A percentile compares a stretch with the other conserved stretches of the same genome.
These are phyloP conservation scores for Enteromius thamalakanensis DNA, from an alignment of 2,797 vertebrate genomes.

Conservation along the genomic window DNA sequence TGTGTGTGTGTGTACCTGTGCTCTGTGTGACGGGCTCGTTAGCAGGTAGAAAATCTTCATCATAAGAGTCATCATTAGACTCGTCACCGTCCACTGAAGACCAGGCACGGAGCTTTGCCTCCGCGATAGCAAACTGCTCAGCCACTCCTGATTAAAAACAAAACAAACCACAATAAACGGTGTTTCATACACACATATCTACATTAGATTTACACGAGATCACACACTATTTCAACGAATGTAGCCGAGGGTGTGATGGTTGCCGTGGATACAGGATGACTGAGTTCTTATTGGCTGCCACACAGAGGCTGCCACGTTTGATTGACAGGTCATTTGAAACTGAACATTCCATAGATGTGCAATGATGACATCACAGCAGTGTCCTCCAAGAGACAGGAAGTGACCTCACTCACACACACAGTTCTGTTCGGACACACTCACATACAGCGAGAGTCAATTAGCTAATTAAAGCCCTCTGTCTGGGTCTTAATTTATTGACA, in stretches of 20 bases:
- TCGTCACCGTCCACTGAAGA: constrained; percentile 95
- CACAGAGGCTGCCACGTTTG: neutral
- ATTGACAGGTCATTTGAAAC: constrained; percentile 33
- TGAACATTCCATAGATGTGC: neutral
- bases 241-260: neutral
- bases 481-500: neutral
- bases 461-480: constrained; percentile 1
- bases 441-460: neutral
- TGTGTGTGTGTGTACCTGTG: constrained; percentile 72
- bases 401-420: constrained; percentile 29
- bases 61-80: constrained; percentile 94
- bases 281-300: neutral
- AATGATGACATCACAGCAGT: constrained; percentile 22
- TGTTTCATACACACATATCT: neutral
- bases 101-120: constrained; percentile 97
- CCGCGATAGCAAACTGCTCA: constrained; percentile 95
- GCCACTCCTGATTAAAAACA: constrained; percentile 83
- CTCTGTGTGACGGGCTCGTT: constrained; percentile 82
- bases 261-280: neutral
- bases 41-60: constrained; percentile 87
- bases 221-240: constrained; percentile 5
- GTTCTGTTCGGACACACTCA: neutral
- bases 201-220: constrained; percentile 3
- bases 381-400: constrained; percentile 33
- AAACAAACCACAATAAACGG: constrained; percentile 35